These are phyloP conservation scores for Branchipolynoe longqiensis DNA, from an alignment of 2,888 invertebrate species.

Conservation along the genomic window DNA sequence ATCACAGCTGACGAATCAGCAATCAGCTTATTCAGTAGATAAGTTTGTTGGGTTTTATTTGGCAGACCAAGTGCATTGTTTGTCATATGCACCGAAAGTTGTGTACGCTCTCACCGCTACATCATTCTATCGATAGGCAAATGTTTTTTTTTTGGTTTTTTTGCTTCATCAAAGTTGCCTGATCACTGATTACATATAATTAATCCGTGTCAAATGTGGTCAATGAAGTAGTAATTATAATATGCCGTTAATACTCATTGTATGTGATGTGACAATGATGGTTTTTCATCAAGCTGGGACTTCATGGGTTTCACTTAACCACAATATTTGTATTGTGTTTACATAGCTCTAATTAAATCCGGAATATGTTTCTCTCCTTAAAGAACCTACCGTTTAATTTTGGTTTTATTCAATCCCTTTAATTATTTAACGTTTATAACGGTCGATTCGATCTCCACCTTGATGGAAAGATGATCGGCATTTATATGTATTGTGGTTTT, in stretches of 20 bases:
- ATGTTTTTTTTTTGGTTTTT: background rate
- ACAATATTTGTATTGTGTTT: conserved; percentile 9
- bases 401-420: too few species aligned
- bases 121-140: background rate
- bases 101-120: background rate
- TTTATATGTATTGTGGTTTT: background rate
- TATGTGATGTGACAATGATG: conserved; percentile 10
- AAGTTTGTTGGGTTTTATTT: background rate
- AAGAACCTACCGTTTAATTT: conserved; percentile 1
- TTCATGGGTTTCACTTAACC: too few species aligned
- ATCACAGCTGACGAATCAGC: conserved; percentile 1
- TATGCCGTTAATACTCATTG: background rate
- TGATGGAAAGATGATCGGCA: too few species aligned
- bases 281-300: too few species aligned
- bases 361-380: background rate
- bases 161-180: background rate
- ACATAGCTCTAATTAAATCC: conserved; percentile 15
- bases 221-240: too few species aligned
- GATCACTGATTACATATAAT: background rate
- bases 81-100: background rate
- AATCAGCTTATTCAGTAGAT: background rate
- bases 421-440: too few species aligned
- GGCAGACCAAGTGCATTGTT: background rate
- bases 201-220: too few species aligned
- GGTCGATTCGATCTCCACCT: too few species aligned